phyloP scores from a whole-genome alignment of 1,140 invertebrate species.

The Orius insidiosus region DNA sequence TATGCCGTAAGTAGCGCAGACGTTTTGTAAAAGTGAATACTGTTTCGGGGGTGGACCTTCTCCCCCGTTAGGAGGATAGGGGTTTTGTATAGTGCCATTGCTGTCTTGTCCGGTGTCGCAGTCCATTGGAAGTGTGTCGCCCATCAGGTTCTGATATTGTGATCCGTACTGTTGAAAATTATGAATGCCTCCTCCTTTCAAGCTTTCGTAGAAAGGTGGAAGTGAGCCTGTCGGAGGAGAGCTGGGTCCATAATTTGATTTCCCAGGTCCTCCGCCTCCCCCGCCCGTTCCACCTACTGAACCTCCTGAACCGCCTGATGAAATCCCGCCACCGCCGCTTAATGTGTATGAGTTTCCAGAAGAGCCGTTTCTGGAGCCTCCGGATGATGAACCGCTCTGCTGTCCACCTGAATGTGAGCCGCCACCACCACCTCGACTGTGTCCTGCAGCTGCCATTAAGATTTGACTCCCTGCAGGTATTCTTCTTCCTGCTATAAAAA shows the following conservation, averaged over 20 bases:
- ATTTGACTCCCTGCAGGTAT: slow-evolving; percentile 23
- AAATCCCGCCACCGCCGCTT: slow-evolving; percentile 24
- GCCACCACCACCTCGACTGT: slow-evolving; percentile 43
- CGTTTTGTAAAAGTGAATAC: slow-evolving; percentile 62
- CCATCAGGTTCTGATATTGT: slow-evolving; percentile 29
- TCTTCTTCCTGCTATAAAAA: slow-evolving; percentile 25
- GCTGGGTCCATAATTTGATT: slow-evolving; percentile 64
- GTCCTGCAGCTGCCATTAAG: slow-evolving; percentile 49
- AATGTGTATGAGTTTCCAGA: slow-evolving; percentile 29
- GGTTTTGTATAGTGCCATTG: slow-evolving; percentile 21
- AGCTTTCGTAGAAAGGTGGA: slow-evolving; percentile 67
- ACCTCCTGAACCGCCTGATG: slow-evolving; percentile 30
- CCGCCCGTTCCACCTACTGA: slow-evolving; percentile 32
- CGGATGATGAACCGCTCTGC: slow-evolving; percentile 13
- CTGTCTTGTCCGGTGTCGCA: slow-evolving; percentile 48
- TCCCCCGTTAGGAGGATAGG: slow-evolving; percentile 26
- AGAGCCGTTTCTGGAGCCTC: slow-evolving; percentile 25
- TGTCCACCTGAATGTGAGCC: slow-evolving; percentile 20
- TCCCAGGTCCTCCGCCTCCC: slow-evolving; percentile 24
- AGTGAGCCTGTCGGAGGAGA: slow-evolving; percentile 64
- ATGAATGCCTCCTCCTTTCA: slow-evolving; percentile 38
- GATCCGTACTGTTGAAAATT: slow-evolving; percentile 20
- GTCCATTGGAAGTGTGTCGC: slow-evolving; percentile 44
- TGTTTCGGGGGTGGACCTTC: slow-evolving; percentile 33
- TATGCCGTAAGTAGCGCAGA: slow-evolving; percentile 52